Base-by-base conservation (phyloP, 2,113 vertebrate genomes). In the Hemiscyllium ocellatum region DNA sequence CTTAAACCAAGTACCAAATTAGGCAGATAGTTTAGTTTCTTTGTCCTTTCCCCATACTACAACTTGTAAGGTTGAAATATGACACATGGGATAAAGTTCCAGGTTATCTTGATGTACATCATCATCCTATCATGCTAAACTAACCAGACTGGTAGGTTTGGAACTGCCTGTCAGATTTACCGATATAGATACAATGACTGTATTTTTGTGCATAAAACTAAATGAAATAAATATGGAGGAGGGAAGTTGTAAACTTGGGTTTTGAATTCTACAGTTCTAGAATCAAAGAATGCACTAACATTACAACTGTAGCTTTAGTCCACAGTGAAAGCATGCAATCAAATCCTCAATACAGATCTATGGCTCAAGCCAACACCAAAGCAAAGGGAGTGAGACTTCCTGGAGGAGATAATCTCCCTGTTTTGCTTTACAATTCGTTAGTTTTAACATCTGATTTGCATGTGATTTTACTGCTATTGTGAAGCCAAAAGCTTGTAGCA, bases 371-470 rank as follows among this genome's bases (percentile, higher is more conserved):
- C 15, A 17, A 83, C 78, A 83, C 3, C n/a, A 83, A 37, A 83
- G 78, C 33, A 83, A 83, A 42, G 78, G 78, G 78, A 83, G 78
- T 83, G n/a, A 83, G n/a, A 42, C 78, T 83, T 83, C 78, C 78
- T 83, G 78, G 78, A 37, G 2, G n/a, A 83, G 78, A 83, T 42
- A 83, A 83, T 83, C 33, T 19, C 2, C 37, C n/a, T 83, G 78
- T 37, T 83, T 78, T 80, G 76, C n/a, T 80, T 83, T 37, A 83
- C n/a, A 19, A 15, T 83, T 83, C 4, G n/a, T 17, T 83, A 1
- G 78, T 83, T 37, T 83, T 83, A 83, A 83, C n/a, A 83, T 83
- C 78, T 83, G 78, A 37, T 83, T 42, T 83, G 37, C 78, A 83
- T 83, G n/a, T 83, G n/a, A 83, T 83, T 83, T 83, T 83, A 83